Evolutionary conservation across 1,140 invertebrate species (phyloP).

Genomic region (Papilio polyxenes): DNA sequence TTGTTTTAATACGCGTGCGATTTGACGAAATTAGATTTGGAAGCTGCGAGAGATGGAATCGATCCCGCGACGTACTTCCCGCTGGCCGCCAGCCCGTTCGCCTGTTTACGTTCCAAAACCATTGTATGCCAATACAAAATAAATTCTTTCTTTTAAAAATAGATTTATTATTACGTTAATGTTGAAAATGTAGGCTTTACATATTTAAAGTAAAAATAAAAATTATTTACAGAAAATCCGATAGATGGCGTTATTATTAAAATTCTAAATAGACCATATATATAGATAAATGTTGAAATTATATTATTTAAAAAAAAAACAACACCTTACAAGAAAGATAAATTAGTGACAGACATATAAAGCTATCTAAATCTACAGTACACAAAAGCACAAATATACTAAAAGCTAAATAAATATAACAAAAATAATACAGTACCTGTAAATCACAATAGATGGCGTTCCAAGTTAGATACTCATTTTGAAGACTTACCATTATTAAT

Average conservation of each 20-base stretch:
- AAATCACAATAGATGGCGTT: conserved; percentile 1
- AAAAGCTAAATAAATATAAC: not conserved
- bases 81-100: conserved; percentile 88
- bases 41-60: conserved; percentile 85
- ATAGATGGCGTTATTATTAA: not conserved
- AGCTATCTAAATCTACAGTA: conserved; percentile 9
- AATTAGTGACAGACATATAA: not conserved
- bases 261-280: too few species aligned
- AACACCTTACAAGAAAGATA: not conserved
- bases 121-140: conserved; percentile 18
- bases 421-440: conserved; percentile 2
- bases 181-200: not conserved
- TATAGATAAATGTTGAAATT: not conserved
- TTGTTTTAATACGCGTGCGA: conserved; percentile 87
- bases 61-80: conserved; percentile 91
- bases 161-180: not conserved
- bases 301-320: not conserved
- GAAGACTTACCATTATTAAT: not conserved
- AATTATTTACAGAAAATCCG: not conserved
- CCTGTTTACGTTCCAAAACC: conserved; percentile 77
- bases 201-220: not conserved
- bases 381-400: conserved; percentile 7
- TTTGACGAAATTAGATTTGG: conserved; percentile 89
- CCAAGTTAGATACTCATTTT: not conserved
- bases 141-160: conserved; percentile 32